Percentiles rank a stretch among this genome's conserved stretches.
These are phyloP conservation scores for Margarornis squamiger DNA, from an alignment of 2,797 vertebrate species.

Conservation along the genomic window DNA sequence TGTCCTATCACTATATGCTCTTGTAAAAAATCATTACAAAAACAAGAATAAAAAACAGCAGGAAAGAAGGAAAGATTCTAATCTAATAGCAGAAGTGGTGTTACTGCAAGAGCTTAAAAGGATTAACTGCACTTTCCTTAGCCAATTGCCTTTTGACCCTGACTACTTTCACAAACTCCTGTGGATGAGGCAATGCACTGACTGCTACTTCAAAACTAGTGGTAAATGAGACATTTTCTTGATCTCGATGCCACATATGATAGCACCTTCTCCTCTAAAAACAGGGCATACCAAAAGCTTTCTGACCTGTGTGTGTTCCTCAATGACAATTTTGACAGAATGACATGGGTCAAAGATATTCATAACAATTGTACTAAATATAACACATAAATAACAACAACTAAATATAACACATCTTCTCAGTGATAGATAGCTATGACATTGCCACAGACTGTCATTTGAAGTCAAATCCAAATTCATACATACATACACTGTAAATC, in stretches of 20 bases:
- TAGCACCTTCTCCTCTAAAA: not conserved
- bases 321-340: not conserved
- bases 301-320: not conserved
- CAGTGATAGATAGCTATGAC: not conserved
- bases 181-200: not conserved
- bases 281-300: not conserved
- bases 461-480: not conserved
- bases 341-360: not conserved
- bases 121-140: not conserved
- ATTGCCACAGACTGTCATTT: not conserved
- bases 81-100: not conserved
- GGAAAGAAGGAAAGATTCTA: not conserved
- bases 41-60: not conserved
- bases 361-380: not conserved
- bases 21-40: not conserved
- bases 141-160: not conserved
- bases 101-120: not conserved
- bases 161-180: not conserved
- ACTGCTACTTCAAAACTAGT: not conserved
- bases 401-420: not conserved
- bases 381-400: not conserved
- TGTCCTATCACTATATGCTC: not conserved
- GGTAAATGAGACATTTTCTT: not conserved
- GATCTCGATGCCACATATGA: not conserved
- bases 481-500: not conserved